Evolutionary conservation across 2,888 invertebrate genomes (phyloP).

Genomic region (Anoncus sp.): DNA sequence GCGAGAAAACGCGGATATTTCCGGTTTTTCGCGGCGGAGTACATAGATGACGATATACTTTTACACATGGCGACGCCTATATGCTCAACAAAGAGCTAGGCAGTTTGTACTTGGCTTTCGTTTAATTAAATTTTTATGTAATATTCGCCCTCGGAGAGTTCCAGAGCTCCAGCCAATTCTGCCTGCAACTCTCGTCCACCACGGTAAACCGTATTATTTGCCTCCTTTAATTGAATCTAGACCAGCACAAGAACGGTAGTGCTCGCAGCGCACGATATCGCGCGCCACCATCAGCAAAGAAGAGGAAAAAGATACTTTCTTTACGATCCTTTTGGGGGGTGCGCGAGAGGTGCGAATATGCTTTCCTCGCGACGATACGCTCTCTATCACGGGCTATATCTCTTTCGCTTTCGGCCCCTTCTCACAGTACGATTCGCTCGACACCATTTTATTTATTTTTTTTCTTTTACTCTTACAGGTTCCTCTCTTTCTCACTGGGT

Average conservation of each 20-base stretch:
- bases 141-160: slow-evolving; percentile 68
- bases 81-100: slow-evolving; percentile 41
- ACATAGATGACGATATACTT: slow-evolving; percentile 27
- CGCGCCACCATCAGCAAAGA: slow-evolving; percentile 20
- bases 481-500: neutral
- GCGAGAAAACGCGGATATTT: neutral
- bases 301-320: slow-evolving; percentile 55
- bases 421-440: slow-evolving; percentile 4
- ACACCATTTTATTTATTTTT: slow-evolving; percentile 34
- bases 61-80: slow-evolving; percentile 39
- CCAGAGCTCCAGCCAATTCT: slow-evolving; percentile 67
- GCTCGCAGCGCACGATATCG: slow-evolving; percentile 39
- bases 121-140: slow-evolving; percentile 73
- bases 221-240: slow-evolving; percentile 74
- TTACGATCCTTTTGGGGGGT: slow-evolving; percentile 50
- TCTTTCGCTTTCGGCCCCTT: slow-evolving; percentile 34
- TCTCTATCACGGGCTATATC: slow-evolving; percentile 42
- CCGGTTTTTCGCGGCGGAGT: slow-evolving; percentile 4
- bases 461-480: slow-evolving; percentile 8
- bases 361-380: slow-evolving; percentile 30
- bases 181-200: slow-evolving; percentile 64
- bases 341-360: slow-evolving; percentile 44
- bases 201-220: slow-evolving; percentile 70
- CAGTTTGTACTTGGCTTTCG: slow-evolving; percentile 61
- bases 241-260: slow-evolving; percentile 38